These are phyloP conservation scores for Gymnocephalus cernua DNA, from an alignment of 2,113 vertebrate species.

Conservation along the genomic window DNA sequence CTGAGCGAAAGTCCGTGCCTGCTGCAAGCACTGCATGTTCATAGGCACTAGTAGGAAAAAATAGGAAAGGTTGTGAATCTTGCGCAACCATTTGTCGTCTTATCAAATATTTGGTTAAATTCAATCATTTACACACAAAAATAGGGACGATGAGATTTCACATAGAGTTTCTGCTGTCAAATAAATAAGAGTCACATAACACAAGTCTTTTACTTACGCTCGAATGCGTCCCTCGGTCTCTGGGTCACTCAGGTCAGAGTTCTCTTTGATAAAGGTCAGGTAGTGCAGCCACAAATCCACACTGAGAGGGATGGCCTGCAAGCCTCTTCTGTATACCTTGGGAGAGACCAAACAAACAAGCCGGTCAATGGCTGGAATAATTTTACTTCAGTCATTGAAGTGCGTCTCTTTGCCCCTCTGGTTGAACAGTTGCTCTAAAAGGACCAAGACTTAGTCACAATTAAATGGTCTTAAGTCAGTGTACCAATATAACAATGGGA, in stretches of 20 bases:
- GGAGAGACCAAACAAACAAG: constrained; percentile 80
- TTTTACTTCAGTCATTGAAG: background rate
- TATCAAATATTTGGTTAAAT: background rate
- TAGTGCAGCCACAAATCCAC: constrained; percentile 99
- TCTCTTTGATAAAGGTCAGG: constrained; percentile 96
- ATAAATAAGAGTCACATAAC: background rate
- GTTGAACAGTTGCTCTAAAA: background rate
- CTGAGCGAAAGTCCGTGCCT: constrained; percentile 98
- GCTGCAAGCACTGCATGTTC: constrained; percentile 96
- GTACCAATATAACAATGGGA: background rate
- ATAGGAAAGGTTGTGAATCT: background rate
- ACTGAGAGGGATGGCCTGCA: constrained; percentile 98
- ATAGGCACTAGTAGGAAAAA: constrained; percentile 86
- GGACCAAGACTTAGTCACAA: background rate
- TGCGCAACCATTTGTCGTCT: background rate
- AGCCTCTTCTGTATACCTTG: constrained; percentile 96
- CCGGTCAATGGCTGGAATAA: constrained; percentile 75
- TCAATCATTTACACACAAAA: background rate
- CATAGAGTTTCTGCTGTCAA: background rate
- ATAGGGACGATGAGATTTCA: background rate
- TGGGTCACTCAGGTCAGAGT: constrained; percentile 89
- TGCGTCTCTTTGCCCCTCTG: background rate
- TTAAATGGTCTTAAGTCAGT: background rate
- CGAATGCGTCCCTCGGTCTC: constrained; percentile 91
- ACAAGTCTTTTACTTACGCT: constrained; percentile 86